Conservation (phyloP, 2,113 vertebrate genomes). For the Piprites chloris region DNA sequence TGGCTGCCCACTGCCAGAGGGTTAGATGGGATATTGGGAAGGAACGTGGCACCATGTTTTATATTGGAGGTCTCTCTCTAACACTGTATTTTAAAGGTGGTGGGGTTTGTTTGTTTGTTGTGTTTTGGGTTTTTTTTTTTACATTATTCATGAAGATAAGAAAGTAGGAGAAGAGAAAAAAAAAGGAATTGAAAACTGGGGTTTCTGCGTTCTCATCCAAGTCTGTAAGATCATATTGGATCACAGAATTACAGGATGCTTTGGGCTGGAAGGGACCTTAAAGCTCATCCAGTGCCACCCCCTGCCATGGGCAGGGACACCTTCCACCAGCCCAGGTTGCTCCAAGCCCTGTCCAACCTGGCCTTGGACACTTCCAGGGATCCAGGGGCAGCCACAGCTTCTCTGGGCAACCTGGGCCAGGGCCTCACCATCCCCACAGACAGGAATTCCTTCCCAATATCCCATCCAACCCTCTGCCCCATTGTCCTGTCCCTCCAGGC, state of each 20-base stretch:
- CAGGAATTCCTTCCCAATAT: background rate
- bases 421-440: fast-evolving
- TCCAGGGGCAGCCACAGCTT: background rate
- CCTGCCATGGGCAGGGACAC: background rate
- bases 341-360: fast-evolving
- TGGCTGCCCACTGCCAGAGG: background rate
- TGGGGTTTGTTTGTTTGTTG: too few species aligned
- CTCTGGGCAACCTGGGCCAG: background rate
- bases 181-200: background rate
- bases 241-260: background rate
- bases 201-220: background rate
- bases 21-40: too few species aligned
- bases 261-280: background rate
- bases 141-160: background rate
- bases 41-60: background rate
- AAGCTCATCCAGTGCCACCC: background rate
- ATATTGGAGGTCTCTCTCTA: background rate
- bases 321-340: fast-evolving
- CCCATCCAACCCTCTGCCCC: fast-evolving
- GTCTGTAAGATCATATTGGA: background rate
- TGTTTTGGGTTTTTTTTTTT: background rate
- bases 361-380: background rate
- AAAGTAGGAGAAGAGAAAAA: background rate
- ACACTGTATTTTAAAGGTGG: background rate
- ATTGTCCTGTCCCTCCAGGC: fast-evolving